Evolutionary conservation across 2,888 invertebrate species (phyloP), one percentile per base, ranked within the genome.

Genomic region (Polyommatus iphigenia): DNA sequence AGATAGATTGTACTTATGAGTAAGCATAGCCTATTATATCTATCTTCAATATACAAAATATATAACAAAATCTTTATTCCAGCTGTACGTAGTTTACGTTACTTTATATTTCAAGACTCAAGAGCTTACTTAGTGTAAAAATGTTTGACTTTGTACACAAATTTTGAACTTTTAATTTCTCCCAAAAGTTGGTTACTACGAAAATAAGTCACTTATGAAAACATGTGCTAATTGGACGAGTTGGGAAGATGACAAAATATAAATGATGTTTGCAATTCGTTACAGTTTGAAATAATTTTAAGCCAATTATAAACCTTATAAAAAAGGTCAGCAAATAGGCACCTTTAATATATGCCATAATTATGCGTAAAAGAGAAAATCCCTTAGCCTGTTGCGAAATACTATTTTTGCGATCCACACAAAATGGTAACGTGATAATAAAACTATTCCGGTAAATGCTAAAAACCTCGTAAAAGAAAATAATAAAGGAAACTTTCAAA

Each of bases 51-150:
- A 41, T 41, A 41, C 24, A 41, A 41, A 36, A n/a, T n/a, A 18
- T 57, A 2, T 57, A 7, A n/a, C 57, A 10, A 8, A 62, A 13
- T 67, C 18, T 67, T 67, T 29, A 15, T 67, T 67, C 29, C 8
- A 67, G 32, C 67, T 5, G 67, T 67, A 67, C 67, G 67, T 67
- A 67, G 67, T 32, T 67, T 67, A 18, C 15, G 67, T 67, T 32
- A 67, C 67, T 67, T 67, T 67, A 67, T 67, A 67, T 67, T 32
- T 67, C 67, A 67, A 67, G 67, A 67, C 18, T 67, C 67, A 67
- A 67, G 67, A 67, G 67, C 67, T 67, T 67, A 67, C 67, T 67
- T 67, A 67, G 67, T 67, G 67, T 67, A 67, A 67, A 67, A 67
- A 67, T 67, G 67, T 67, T 67, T 67, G 67, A 67, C 67, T 67